These are phyloP conservation scores for Pseudomyrmex pallidus DNA, from an alignment of 1,140 invertebrate species.

Conservation along the genomic window DNA sequence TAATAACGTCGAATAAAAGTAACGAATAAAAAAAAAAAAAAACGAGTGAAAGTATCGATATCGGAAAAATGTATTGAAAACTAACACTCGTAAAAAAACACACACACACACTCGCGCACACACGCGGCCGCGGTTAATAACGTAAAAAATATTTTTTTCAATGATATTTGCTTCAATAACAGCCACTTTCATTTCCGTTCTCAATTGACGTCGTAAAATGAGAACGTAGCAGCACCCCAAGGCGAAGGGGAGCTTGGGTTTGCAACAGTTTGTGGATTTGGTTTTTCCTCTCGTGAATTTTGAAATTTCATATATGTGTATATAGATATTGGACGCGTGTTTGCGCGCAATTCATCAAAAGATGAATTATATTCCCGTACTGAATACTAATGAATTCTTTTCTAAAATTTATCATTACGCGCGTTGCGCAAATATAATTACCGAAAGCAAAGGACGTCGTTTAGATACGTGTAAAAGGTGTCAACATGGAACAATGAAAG, in stretches of 20 bases:
- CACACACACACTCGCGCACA: too few species aligned
- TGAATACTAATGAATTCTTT: too few species aligned
- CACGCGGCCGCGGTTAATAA: slow-evolving; percentile 6
- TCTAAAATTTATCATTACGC: too few species aligned
- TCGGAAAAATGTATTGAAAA: slow-evolving; percentile 32
- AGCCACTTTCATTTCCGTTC: slow-evolving; percentile 33
- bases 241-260: slow-evolving; percentile 11
- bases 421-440: neutral
- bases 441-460: neutral
- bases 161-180: neutral
- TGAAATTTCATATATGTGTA: neutral
- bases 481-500: neutral
- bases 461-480: neutral
- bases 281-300: neutral
- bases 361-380: too few species aligned
- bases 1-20: slow-evolving; percentile 7
- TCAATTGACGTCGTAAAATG: slow-evolving; percentile 37
- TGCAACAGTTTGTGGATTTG: neutral
- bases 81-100: neutral
- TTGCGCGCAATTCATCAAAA: too few species aligned
- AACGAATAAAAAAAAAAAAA: slow-evolving; percentile 1
- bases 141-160: slow-evolving; percentile 40
- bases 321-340: neutral
- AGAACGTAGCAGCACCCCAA: slow-evolving; percentile 10
- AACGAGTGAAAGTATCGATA: slow-evolving; percentile 2